Evolutionary conservation across 2,113 vertebrate genomes (phyloP).

Genomic region (Rhabdomys dilectus): DNA sequence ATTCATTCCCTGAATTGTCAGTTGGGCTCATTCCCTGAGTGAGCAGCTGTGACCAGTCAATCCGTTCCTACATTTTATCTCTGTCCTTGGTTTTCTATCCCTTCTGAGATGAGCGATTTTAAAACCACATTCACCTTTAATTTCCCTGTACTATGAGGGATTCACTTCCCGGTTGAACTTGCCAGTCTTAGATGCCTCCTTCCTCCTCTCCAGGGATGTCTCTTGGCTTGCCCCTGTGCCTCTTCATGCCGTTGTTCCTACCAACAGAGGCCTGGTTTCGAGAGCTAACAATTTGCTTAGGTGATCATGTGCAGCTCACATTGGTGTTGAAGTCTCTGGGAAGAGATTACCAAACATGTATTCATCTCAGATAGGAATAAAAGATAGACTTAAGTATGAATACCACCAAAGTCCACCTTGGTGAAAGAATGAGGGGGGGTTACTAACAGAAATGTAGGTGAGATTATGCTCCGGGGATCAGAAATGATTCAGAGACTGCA

Average conservation of each 20-base stretch:
- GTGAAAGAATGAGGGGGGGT: neutral
- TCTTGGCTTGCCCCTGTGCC: rapidly evolving
- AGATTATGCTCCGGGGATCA: neutral
- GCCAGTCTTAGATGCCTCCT: rapidly evolving
- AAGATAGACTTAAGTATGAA: neutral
- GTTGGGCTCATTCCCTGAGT: rapidly evolving
- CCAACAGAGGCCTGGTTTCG: neutral
- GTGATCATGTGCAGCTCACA: neutral
- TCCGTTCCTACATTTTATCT: rapidly evolving
- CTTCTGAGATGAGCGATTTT: too few relatives aligned
- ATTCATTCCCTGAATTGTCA: rapidly evolving
- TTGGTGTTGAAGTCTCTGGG: neutral
- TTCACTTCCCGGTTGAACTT: too few relatives aligned
- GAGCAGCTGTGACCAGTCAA: neutral
- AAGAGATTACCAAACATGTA: neutral
- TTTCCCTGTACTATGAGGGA: rapidly evolving
- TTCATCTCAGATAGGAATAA: neutral
- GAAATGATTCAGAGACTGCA: neutral
- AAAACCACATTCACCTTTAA: neutral
- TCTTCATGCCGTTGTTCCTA: rapidly evolving
- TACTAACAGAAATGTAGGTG: neutral
- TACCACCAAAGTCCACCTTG: neutral
- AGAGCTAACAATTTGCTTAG: too few relatives aligned
- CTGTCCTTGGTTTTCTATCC: rapidly evolving
- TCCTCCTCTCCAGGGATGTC: rapidly evolving